Conservation (phyloP, 2,888 invertebrate genomes). For the Creontiades dilutus region DNA sequence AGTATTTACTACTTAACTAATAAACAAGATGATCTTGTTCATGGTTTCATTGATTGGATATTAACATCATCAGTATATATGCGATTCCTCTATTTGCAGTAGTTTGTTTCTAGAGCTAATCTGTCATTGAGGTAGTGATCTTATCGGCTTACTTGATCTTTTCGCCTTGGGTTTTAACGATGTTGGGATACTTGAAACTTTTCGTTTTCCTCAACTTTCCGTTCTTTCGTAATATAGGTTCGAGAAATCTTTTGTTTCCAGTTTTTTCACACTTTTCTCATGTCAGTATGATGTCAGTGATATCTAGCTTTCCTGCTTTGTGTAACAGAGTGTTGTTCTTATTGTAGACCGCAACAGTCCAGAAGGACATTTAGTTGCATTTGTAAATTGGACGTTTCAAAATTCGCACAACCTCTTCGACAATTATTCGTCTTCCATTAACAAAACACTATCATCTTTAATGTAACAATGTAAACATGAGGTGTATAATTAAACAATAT, state of each 20-base stretch:
- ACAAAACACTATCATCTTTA: too few species aligned
- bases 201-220: not conserved
- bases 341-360: not conserved
- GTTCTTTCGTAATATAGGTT: not conserved
- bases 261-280: not conserved
- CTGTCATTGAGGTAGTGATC: too few species aligned
- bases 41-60: too few species aligned
- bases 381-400: not conserved
- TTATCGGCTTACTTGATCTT: not conserved
- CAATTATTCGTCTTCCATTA: too few species aligned
- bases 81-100: too few species aligned
- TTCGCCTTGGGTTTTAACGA: slow-evolving; percentile 3
- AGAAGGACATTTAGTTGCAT: not conserved
- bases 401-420: too few species aligned
- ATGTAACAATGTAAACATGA: too few species aligned
- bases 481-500: too few species aligned
- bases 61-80: too few species aligned
- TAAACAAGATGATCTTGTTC: too few species aligned
- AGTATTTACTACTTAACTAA: too few species aligned
- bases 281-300: not conserved
- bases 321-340: not conserved
- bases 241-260: not conserved
- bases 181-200: not conserved
- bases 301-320: not conserved
- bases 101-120: too few species aligned